These are phyloP conservation scores for Notolepis coatsorum DNA, from an alignment of 2,797 vertebrate genomes.

Conservation along the genomic window DNA sequence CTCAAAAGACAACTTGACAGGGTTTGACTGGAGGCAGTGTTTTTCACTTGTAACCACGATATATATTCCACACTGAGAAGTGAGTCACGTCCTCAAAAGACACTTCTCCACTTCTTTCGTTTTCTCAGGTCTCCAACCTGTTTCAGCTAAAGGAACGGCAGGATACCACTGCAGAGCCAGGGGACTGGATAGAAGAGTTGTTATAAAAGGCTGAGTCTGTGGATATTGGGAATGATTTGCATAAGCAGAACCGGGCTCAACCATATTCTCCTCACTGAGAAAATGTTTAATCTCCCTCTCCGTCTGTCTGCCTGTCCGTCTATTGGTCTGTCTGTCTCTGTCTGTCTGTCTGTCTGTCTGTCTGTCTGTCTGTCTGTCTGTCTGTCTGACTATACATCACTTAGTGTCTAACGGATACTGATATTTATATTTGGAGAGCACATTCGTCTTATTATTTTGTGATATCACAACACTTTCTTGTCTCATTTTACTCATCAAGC, in stretches of 20 bases:
- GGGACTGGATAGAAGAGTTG: constrained; percentile 38
- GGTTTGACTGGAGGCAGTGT: constrained; percentile 20
- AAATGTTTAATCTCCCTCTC: constrained; percentile 12
- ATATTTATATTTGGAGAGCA: too few relatives aligned
- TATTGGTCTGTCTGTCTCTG: background rate
- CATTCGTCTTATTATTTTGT: too few relatives aligned
- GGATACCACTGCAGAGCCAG: constrained; percentile 18
- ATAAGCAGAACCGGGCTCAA: too few relatives aligned
- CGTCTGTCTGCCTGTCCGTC: too few relatives aligned
- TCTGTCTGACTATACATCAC: too few relatives aligned
- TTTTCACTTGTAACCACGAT: background rate
- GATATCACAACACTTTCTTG: too few relatives aligned
- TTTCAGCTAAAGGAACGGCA: constrained; percentile 15
- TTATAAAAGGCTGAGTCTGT: constrained; percentile 13
- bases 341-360: too few relatives aligned
- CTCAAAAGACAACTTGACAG: constrained; percentile 19
- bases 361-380: too few relatives aligned
- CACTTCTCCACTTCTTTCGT: too few relatives aligned
- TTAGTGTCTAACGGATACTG: too few relatives aligned
- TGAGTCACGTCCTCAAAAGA: constrained; percentile 27
- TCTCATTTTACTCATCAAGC: too few relatives aligned
- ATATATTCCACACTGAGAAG: background rate
- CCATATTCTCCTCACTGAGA: background rate
- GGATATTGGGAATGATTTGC: constrained; percentile 28
- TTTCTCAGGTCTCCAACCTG: constrained; percentile 12